Base-by-base conservation (phyloP, 1,140 invertebrate genomes). In the Brachionus koreanus region DNA sequence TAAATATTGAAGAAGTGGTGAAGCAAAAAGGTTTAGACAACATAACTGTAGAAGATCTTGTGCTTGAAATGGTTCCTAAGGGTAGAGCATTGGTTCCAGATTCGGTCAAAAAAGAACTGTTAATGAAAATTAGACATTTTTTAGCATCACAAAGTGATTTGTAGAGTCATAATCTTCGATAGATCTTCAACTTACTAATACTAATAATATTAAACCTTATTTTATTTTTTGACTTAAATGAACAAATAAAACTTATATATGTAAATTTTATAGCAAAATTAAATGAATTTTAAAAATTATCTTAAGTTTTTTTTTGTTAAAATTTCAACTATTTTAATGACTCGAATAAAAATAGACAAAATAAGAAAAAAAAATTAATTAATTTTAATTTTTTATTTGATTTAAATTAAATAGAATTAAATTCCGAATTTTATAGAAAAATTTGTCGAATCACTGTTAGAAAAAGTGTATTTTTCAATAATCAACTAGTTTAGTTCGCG, bases 81-180 rank as follows among this genome's bases (percentile, higher is more conserved):
- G 94, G 93, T 12, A 90, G 94, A 49, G 89, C 92, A 23, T 86
- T 94, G 57, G 93, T 96, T 3, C 94, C 94, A 10, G 94, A 95
- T 87, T 91, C 93, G 7, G 93, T 96, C 0, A 96, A 96, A 86
- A 93, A 93, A 85, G 94, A 96, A 89, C 88, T 96, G 5, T 88
- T 95, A 1, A 93, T 94, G 85, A 92, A 93, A 88, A 94, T 95
- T 67, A 92, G 94, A 86, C 92, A 89, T 84, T 91, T 91, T 84
- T 84, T 92, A 5, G 85, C 87, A 1, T 86, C 89, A 57, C 88
- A 90, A 43, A 61, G 49, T 65, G 76, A 79, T 65, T 61, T 79
- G 16, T 79, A 79, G 5, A 69, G n/a, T n/a, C n/a, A n/a, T n/a
- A n/a, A 23, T 65, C 29, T n/a, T n/a, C n/a, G n/a, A n/a, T n/a